Evolutionary conservation across 2,113 vertebrate species (phyloP), one percentile per base, ranked within the genome.

Genomic region (Stigmatopora nigra): DNA sequence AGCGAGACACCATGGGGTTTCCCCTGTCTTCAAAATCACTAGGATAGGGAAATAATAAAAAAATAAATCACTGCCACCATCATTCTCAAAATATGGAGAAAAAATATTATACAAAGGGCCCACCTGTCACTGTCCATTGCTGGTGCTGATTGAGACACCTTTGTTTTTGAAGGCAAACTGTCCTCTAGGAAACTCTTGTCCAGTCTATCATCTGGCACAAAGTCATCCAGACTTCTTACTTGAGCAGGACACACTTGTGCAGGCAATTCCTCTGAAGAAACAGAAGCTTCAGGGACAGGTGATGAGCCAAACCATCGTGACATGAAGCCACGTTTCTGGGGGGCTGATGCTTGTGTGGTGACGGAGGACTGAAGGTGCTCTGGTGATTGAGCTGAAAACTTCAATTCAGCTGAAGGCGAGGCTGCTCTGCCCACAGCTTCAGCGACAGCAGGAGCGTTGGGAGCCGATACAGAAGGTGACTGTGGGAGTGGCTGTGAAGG

Each of bases 101-200:
- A 14, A 15, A 31, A n/a, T n/a, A n/a, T 0, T 16, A 8, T 49
- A 19, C 3, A 16, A n/a, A 56, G 22, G 15, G 46, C 74, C 73
- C 60, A 95, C 97, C 97, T 98, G 84, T 98, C 95, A 0, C 96
- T 99, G 25, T 96, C 94, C 0, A 60, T 61, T 12, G 70, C 20
- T 57, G 22, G 1, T 71, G 59, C 70, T 44, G n/a, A 76, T 2
- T 31, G 80, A 0, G 41, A 48, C 7, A 70, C 84, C 63, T 83
- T 90, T 0, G 78, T 83, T 67, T 82, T 92, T 0, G 78, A 70
- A 0, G 87, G 82, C 0, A 66, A 70, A 1, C 86, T 53, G 41
- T 98, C 97, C 7, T 98, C 97, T 19, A 99, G 88, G 78, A 99
- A 99, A 83, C 91, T 92, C 77, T 72, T 92, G 80, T 98, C 97